Evolutionary conservation across 2,113 vertebrate genomes (phyloP).

Genomic region (Microtus montanus): DNA sequence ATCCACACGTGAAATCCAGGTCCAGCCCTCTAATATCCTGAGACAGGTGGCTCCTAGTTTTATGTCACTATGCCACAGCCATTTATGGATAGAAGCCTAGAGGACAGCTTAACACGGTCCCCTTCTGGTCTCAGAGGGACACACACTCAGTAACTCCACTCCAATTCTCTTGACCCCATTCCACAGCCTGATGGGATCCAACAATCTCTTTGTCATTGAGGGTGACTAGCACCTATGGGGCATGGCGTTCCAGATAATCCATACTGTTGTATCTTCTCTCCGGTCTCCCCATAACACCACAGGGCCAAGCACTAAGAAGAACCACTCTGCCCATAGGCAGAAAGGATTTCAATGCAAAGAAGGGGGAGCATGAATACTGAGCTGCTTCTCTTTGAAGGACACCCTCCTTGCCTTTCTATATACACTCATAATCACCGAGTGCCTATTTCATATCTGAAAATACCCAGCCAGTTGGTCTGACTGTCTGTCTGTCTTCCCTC

Average conservation of each 20-base stretch:
- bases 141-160: background rate
- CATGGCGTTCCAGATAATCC: no score
- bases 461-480: background rate
- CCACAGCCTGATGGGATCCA: background rate
- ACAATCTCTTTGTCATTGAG: background rate
- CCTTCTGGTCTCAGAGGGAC: background rate
- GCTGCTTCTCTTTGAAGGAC: no score
- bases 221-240: background rate
- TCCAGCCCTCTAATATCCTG: background rate
- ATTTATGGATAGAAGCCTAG: background rate
- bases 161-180: background rate
- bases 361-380: no score
- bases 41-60: background rate
- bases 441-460: background rate
- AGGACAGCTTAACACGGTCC: background rate
- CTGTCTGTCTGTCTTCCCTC: background rate
- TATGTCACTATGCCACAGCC: background rate
- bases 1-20: background rate
- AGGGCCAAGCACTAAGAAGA: background rate
- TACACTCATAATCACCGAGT: rapidly evolving
- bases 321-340: rapidly evolving
- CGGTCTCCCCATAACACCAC: background rate
- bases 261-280: no score
- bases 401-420: background rate
- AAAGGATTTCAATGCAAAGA: background rate